phyloP scores from a whole-genome alignment of 2,888 invertebrate species.

The Mellilla xanthometata region DNA sequence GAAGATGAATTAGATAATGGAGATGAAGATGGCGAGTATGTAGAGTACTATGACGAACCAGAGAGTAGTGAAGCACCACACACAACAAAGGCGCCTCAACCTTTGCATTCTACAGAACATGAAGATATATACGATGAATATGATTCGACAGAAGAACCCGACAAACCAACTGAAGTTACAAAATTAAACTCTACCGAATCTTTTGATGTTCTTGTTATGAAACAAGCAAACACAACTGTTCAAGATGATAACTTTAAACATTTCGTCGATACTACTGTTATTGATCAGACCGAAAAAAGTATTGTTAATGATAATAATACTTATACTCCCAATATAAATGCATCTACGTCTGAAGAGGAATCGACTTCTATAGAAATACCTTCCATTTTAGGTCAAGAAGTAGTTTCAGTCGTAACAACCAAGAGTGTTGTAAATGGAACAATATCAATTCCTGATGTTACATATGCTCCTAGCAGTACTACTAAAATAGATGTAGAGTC shows the following conservation, averaged over 20 bases:
- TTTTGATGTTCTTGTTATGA: slow-evolving; percentile 82
- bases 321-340: slow-evolving; percentile 42
- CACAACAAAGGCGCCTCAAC: slow-evolving; percentile 50
- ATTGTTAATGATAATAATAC: slow-evolving; percentile 19
- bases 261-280: slow-evolving; percentile 82
- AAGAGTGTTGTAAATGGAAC: slow-evolving; percentile 92
- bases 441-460: slow-evolving; percentile 81
- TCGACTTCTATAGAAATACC: slow-evolving; percentile 57
- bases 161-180: slow-evolving; percentile 43
- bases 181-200: slow-evolving; percentile 52
- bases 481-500: slow-evolving; percentile 54
- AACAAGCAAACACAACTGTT: slow-evolving; percentile 76
- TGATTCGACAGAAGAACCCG: slow-evolving; percentile 66
- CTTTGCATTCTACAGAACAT: slow-evolving; percentile 47
- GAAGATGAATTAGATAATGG: slow-evolving; percentile 51
- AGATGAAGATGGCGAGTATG: slow-evolving; percentile 62
- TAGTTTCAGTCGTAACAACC: slow-evolving; percentile 91
- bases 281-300: slow-evolving; percentile 75
- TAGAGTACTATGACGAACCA: slow-evolving; percentile 67
- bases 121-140: slow-evolving; percentile 74
- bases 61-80: slow-evolving; percentile 56
- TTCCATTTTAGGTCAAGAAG: slow-evolving; percentile 83
- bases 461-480: slow-evolving; percentile 74
- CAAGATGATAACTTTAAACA: slow-evolving; percentile 83
- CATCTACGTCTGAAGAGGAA: slow-evolving; percentile 48